Conservation (phyloP, 2,113 vertebrate genomes). For the Saguinus midas region DNA sequence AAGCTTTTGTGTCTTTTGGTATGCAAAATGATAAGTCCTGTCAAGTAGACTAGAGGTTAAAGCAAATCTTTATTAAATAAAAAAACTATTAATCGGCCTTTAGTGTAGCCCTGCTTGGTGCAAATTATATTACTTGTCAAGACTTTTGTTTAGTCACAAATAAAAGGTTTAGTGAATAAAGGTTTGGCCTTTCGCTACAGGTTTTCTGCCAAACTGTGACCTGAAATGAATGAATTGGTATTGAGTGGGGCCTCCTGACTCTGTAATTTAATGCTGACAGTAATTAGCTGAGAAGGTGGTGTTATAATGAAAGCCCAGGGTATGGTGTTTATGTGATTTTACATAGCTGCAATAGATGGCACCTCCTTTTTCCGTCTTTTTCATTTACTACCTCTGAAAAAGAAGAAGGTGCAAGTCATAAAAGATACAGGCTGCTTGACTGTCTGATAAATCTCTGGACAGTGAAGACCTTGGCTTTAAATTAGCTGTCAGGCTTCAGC, state of each 20-base stretch:
- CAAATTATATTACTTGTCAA: conserved; percentile 71
- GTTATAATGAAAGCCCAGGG: conserved; percentile 55
- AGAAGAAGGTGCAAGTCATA: conserved; percentile 56
- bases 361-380: conserved; percentile 63
- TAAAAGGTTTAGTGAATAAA: conserved; percentile 62
- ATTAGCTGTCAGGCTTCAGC: conserved; percentile 67
- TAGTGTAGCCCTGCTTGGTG: conserved; percentile 62
- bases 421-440: conserved; percentile 66
- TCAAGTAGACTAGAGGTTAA: conserved; percentile 49
- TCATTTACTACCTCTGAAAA: conserved; percentile 48
- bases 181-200: conserved; percentile 56
- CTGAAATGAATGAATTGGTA: conserved; percentile 63
- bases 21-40: conserved; percentile 50
- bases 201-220: conserved; percentile 63
- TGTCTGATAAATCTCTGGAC: conserved; percentile 70
- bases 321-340: conserved; percentile 49
- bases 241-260: conserved; percentile 32
- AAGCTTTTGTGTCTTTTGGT: conserved; percentile 65
- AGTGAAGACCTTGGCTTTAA: conserved; percentile 66
- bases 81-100: conserved; percentile 64
- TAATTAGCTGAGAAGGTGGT: conserved; percentile 64
- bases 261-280: conserved; percentile 61
- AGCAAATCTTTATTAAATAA: conserved; percentile 64
- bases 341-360: conserved; percentile 42
- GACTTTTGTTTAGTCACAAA: conserved; percentile 74